Base-by-base conservation (phyloP, 1,140 invertebrate species). In the Tetramorium alpestre region DNA sequence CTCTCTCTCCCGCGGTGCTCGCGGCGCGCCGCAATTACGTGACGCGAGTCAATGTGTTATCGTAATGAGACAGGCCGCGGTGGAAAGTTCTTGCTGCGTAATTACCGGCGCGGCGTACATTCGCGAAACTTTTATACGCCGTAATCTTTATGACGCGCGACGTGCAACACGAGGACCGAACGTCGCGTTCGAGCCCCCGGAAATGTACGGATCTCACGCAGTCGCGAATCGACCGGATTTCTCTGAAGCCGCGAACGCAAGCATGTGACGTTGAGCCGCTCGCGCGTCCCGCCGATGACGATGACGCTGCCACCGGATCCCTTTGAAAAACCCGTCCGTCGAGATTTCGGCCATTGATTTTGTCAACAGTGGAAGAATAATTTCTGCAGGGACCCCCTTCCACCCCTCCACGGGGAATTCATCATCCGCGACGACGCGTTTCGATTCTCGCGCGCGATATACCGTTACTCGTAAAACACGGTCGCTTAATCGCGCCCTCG, bases 31-130 rank as follows among this genome's bases (percentile, higher is more conserved):
- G 38, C 49, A 70, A 86, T 92, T 75, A 89, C 89, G 78, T 89
- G 82, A 87, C 87, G 60, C 47, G 16, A 49, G 77, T 80, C 84
- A 75, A 90, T 81, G 69, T 67, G 87, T 88, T 84, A 81, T 25
- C 77, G 67, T 84, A 88, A 91, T 90, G 90, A 91, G 87, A 58
- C 58, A 76, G 76, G 58, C 28, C 80, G 85, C 80, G 85, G 80
- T 81, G 62, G 64, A 90, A 90, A 88, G 56, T 90, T 90, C 87
- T 86, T 86, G 49, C 64, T 72, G 81, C 76, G 81, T 88, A 90
- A 90, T 90, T 89, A 67, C 88, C 64, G 41, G 49, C 22, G 44
- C 11, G 3, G 44, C 28, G 56, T 11, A 51, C 70, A 41, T 82
- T 78, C 82, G 69, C 62, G 41, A 47, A 88, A 77, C 67, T 90